phyloP scores from a whole-genome alignment of 1,140 invertebrate genomes.

The Thaumetopoea pityocampa region DNA sequence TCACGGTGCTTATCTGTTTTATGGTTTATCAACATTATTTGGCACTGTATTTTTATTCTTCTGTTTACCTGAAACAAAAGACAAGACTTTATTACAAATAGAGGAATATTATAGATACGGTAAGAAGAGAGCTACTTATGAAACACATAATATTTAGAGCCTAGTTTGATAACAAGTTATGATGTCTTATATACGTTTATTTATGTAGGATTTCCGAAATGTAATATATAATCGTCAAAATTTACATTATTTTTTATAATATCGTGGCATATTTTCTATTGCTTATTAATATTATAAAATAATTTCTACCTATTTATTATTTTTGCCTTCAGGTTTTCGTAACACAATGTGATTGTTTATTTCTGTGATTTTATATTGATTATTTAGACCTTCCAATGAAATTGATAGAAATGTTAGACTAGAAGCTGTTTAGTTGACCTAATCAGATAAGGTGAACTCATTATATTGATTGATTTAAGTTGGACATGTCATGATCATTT shows the following conservation, averaged over 20 bases:
- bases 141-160: slow-evolving; percentile 15
- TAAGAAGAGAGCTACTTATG: slow-evolving; percentile 29
- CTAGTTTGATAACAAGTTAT: not conserved
- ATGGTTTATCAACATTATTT: slow-evolving; percentile 76
- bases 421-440: slow-evolving; percentile 1
- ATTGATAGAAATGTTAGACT: no score
- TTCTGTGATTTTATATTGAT: no score
- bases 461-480: not conserved
- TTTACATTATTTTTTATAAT: no score
- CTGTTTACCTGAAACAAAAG: slow-evolving; percentile 83
- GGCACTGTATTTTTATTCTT: slow-evolving; percentile 79
- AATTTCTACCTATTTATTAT: no score
- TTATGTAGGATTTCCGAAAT: not conserved
- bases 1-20: slow-evolving; percentile 79
- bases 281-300: no score
- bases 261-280: no score
- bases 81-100: slow-evolving; percentile 81
- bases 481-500: no score
- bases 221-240: no score
- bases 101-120: slow-evolving; percentile 63
- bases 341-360: no score
- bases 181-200: no score
- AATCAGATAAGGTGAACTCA: not conserved
- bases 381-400: no score
- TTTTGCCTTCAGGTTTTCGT: no score